Percentiles rank a stretch among this genome's conserved stretches.
Conservation (phyloP, 2,113 vertebrate genomes). For the Eidolon helvum region DNA sequence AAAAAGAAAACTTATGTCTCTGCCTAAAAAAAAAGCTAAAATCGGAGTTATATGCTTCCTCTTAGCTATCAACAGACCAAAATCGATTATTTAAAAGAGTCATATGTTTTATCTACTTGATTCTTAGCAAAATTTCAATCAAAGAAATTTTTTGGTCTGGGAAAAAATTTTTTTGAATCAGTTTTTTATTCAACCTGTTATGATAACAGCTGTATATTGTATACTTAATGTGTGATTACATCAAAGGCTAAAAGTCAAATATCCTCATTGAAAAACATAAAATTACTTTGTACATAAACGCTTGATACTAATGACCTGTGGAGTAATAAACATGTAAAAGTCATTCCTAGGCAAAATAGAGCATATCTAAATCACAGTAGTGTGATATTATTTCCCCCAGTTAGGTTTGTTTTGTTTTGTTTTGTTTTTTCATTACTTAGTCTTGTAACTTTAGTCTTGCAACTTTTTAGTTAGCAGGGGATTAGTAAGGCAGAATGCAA, state of each 20-base stretch:
- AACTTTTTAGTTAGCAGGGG: not conserved
- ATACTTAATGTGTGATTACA: not conserved
- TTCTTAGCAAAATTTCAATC: conserved; percentile 22
- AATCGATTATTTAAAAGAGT: not conserved
- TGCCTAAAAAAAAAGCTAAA: not conserved
- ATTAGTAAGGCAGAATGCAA: not conserved
- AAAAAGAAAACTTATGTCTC: not conserved
- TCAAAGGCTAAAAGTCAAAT: not conserved
- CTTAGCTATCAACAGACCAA: not conserved
- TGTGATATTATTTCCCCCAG: not conserved
- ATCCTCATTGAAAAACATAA: not conserved
- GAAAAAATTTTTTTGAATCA: not conserved
- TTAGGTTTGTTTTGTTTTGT: not conserved
- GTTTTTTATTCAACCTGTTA: not conserved
- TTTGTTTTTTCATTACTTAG: not conserved
- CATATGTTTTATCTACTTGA: not conserved
- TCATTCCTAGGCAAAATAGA: not conserved
- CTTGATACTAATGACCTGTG: not conserved
- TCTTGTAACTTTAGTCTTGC: not conserved
- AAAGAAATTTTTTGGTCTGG: not conserved
- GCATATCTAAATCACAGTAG: not conserved
- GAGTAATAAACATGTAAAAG: not conserved
- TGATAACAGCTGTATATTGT: not conserved
- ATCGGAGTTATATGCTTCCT: not conserved
- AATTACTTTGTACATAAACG: not conserved